These are phyloP conservation scores for Thecophora atra DNA, from an alignment of 2,888 invertebrate genomes.

Conservation along the genomic window DNA sequence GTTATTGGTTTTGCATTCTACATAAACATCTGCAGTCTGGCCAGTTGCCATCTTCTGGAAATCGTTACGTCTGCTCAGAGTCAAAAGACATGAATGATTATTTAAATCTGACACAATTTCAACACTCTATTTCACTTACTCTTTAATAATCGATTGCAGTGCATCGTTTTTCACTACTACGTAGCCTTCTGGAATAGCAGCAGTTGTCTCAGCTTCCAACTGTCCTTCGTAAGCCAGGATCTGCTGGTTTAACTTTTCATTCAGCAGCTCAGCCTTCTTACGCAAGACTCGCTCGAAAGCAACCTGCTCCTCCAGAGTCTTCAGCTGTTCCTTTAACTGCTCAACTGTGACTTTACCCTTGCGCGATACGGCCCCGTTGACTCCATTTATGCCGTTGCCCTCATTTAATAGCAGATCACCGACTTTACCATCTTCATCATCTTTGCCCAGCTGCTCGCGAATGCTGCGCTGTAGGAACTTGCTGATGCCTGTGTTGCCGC, in stretches of 20 bases:
- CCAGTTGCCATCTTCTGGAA: constrained; percentile 53
- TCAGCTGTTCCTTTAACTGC: constrained; percentile 56
- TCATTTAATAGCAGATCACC: constrained; percentile 44
- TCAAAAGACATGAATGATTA: not conserved
- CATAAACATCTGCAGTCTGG: not conserved
- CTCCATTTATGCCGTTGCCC: constrained; percentile 54
- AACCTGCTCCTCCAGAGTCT: constrained; percentile 70
- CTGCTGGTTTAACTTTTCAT: constrained; percentile 71
- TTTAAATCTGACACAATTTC: not conserved
- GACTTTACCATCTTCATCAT: constrained; percentile 52
- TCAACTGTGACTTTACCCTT: constrained; percentile 54
- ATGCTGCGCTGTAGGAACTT: constrained; percentile 67
- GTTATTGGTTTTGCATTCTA: constrained; percentile 36
- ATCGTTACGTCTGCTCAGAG: constrained; percentile 47
- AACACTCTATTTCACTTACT: constrained; percentile 49
- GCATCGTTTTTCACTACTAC: constrained; percentile 54
- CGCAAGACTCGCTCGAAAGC: constrained; percentile 72
- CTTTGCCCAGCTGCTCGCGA: constrained; percentile 66
- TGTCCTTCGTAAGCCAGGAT: constrained; percentile 67
- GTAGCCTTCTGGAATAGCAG: constrained; percentile 54
- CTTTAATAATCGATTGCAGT: constrained; percentile 54
- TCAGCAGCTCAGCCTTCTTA: constrained; percentile 72
- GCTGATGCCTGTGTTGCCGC: constrained; percentile 70
- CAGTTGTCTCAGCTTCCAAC: constrained; percentile 44
- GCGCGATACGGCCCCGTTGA: constrained; percentile 46